A percentile compares a stretch with the other conserved stretches of the same genome.
phyloP scores from a whole-genome alignment of 2,113 vertebrate genomes.

The Cynocephalus volans region DNA sequence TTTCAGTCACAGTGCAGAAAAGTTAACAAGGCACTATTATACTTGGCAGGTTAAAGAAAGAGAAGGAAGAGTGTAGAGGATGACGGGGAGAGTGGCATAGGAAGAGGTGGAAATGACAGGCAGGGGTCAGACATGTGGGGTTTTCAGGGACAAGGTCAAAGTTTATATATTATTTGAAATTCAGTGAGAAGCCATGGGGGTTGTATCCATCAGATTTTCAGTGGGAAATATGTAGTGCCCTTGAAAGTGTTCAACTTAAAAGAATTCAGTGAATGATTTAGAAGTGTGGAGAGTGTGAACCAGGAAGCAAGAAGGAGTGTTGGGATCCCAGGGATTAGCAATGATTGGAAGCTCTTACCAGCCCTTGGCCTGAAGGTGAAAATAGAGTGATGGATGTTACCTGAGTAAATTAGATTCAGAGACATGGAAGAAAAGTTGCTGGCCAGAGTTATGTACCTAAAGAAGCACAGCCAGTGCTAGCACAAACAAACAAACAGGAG shows the following conservation, averaged over 20 bases:
- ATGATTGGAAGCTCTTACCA: not conserved
- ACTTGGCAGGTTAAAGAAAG: not conserved
- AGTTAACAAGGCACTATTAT: not conserved
- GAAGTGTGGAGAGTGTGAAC: not conserved
- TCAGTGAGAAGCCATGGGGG: too few relatives aligned
- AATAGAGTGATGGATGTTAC: not conserved
- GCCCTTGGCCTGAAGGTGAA: not conserved
- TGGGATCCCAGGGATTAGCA: not conserved
- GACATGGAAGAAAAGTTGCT: not conserved
- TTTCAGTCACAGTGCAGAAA: not conserved
- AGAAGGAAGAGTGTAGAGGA: not conserved
- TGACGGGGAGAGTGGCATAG: fast-evolving
- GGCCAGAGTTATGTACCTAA: not conserved
- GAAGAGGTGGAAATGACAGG: not conserved
- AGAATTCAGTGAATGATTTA: not conserved
- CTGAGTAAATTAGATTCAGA: not conserved
- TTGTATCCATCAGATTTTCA: not conserved
- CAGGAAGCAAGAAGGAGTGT: not conserved
- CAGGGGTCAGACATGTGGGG: not conserved
- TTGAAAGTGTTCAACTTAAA: not conserved
- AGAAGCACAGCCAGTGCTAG: not conserved
- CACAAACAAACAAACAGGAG: not conserved
- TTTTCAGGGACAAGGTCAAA: not conserved
- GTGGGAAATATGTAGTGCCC: not conserved
- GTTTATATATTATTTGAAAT: not conserved